phyloP scores from a whole-genome alignment of 2,888 invertebrate genomes.

The Agriotes lineatus region DNA sequence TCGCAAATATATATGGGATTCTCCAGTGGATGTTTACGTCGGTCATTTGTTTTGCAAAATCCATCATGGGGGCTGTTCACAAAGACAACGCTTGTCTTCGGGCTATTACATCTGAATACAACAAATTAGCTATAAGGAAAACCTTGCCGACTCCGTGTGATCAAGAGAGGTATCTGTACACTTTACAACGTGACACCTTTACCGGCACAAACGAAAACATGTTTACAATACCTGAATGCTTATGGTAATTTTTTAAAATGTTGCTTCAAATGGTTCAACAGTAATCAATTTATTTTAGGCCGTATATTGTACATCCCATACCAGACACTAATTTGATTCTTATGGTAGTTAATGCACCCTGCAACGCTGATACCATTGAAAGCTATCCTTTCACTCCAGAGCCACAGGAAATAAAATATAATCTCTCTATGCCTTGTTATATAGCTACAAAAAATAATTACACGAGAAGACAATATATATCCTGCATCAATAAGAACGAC shows the following conservation, averaged over 20 bases:
- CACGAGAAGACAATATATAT: conserved; percentile 60
- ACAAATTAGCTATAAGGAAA: conserved; percentile 78
- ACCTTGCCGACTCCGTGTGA: conserved; percentile 90
- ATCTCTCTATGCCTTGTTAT: conserved; percentile 57
- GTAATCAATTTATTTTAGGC: conserved; percentile 62
- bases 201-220: conserved; percentile 23
- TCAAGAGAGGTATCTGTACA: conserved; percentile 70
- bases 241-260: no score
- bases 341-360: conserved; percentile 79
- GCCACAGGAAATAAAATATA: conserved; percentile 60
- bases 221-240: conserved; percentile 31
- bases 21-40: conserved; percentile 59
- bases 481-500: conserved; percentile 58
- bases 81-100: conserved; percentile 53
- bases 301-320: conserved; percentile 81
- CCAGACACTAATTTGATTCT: conserved; percentile 83
- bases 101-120: conserved; percentile 67
- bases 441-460: conserved; percentile 63
- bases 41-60: conserved; percentile 43
- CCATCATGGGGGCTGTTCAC: conserved; percentile 51
- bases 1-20: conserved; percentile 60
- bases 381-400: conserved; percentile 55
- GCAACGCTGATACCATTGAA: conserved; percentile 61
- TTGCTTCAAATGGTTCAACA: no score
- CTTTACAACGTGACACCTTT: conserved; percentile 45